These are phyloP conservation scores for Sympetrum striolatum DNA, from an alignment of 2,888 invertebrate species.

Conservation along the genomic window DNA sequence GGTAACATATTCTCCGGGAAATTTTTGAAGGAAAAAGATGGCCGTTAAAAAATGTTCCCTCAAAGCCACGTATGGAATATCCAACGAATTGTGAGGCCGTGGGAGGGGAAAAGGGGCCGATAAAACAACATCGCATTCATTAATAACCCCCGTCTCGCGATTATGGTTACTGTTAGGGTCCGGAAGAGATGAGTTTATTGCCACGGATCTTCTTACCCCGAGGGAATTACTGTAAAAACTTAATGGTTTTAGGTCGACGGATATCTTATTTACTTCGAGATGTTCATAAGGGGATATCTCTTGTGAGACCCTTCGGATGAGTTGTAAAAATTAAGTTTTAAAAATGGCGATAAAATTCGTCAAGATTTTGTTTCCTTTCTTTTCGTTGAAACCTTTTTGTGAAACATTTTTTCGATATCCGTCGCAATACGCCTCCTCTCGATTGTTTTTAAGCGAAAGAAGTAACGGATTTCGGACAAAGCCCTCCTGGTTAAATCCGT, in stretches of 20 bases:
- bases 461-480: too few species aligned
- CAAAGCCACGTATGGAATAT: constrained; percentile 34
- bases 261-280: background rate
- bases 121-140: constrained; percentile 28
- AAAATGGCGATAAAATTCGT: background rate
- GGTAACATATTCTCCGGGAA: constrained; percentile 36
- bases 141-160: constrained; percentile 19
- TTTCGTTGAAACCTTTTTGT: too few species aligned
- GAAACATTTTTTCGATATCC: too few species aligned
- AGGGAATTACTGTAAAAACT: background rate
- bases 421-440: too few species aligned
- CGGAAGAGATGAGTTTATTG: constrained; percentile 1
- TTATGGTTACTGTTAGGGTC: constrained; percentile 26
- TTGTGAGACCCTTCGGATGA: background rate
- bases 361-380: background rate
- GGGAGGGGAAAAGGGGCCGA: background rate
- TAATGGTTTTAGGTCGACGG: background rate
- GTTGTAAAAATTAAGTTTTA: background rate
- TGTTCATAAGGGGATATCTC: background rate
- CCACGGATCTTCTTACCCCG: background rate
- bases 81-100: background rate
- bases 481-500: too few species aligned
- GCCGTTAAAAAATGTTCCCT: constrained; percentile 22
- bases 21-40: constrained; percentile 27
- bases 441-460: too few species aligned